phyloP scores from a whole-genome alignment of 2,797 vertebrate species.

The Scyliorhinus canicula region DNA sequence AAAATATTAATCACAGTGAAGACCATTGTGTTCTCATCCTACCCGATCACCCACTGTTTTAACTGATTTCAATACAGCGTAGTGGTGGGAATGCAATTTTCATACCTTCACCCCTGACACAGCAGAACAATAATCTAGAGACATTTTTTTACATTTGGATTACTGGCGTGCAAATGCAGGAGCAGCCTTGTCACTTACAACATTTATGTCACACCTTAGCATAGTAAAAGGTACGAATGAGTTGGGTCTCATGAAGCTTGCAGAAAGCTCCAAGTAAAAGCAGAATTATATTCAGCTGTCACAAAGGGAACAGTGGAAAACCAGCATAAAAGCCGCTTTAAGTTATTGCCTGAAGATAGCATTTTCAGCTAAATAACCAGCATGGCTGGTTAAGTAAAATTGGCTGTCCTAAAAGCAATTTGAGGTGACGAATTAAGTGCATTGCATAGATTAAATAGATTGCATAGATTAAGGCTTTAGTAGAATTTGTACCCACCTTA shows the following conservation, averaged over 20 bases:
- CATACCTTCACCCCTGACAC: not conserved
- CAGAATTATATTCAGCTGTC: not conserved
- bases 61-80: not conserved
- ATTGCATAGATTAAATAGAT: not conserved
- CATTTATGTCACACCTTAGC: not conserved
- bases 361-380: not conserved
- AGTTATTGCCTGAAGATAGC: not conserved
- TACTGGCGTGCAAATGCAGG: not conserved
- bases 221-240: not conserved
- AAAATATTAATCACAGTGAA: not conserved
- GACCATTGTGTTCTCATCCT: not conserved
- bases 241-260: not conserved
- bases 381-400: not conserved
- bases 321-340: not conserved
- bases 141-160: not conserved
- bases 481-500: not conserved
- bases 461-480: not conserved
- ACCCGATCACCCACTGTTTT: not conserved
- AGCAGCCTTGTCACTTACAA: not conserved
- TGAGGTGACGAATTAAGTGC: conserved; percentile 5
- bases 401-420: not conserved
- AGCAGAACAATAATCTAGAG: not conserved
- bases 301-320: not conserved
- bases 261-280: not conserved
- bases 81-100: not conserved